Evolutionary conservation across 2,113 vertebrate genomes (phyloP), one percentile per base, ranked within the genome.

Genomic region (Argyrosomus japonicus): DNA sequence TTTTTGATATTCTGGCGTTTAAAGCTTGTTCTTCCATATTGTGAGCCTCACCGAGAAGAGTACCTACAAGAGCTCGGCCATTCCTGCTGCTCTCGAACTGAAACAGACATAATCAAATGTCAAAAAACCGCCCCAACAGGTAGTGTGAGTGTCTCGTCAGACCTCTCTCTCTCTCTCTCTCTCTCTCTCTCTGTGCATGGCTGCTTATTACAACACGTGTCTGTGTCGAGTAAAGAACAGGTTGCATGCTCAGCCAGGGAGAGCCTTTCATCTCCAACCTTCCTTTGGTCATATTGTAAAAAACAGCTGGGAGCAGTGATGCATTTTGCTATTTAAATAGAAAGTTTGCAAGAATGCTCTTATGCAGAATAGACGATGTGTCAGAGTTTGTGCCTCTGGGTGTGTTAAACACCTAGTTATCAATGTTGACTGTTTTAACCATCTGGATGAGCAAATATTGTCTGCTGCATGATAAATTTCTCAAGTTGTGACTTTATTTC

Each of bases 81-180:
- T 48, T 76, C 32, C 69, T 68, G 68, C 61, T 51, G 71, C 76
- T 84, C 40, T 10, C 51, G 8, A 40, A 40, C 36, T 60, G 36
- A 77, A 40, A 76, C 50, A 76, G 77, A 87, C 75, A 10, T 12
- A 86, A 89, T 88, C 29, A 73, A 65, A 92, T 89, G 76, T 77
- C 81, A 87, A 61, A 53, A 89, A 95, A 95, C 94, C 91, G 94
- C 93, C 87, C 93, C 68, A 47, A 94, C 94, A 86, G 90, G 94
- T 95, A 43, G 84, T 79, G 87, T 88, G 82, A 79, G 82, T 19
- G 77, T 72, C 27, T 27, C 9, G 11, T 81, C 65, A 64, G 72
- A 62, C 25, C 21, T 79, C 54, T 40, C 36, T 40, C 8, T 40
- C 36, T 40, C 36, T 36, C 32, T 51, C 60, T 58, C 6, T 36